phyloP scores from a whole-genome alignment of 2,113 vertebrate species.

The Ceyx cyanopectus region DNA sequence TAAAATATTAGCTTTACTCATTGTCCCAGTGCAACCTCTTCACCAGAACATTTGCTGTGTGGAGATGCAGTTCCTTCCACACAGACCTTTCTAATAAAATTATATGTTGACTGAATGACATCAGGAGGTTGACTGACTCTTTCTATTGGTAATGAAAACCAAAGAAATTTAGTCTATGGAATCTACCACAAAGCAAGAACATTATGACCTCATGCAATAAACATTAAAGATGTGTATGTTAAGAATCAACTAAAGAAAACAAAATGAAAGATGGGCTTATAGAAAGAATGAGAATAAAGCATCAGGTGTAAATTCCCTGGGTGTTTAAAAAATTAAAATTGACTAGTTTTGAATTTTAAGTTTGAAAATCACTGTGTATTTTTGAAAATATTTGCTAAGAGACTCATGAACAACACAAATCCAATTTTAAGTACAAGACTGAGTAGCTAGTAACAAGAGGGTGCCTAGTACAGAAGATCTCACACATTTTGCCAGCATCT shows the following conservation, averaged over 20 bases:
- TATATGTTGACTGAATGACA: not conserved
- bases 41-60: slow-evolving; percentile 33
- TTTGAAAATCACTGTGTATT: not conserved
- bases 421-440: not conserved
- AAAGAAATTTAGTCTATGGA: not conserved
- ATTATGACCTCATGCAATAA: not conserved
- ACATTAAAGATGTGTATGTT: not conserved
- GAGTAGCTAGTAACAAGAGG: not conserved
- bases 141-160: slow-evolving; percentile 28
- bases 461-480: not conserved
- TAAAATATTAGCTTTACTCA: slow-evolving; percentile 67
- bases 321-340: not conserved
- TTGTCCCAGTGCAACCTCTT: slow-evolving; percentile 53
- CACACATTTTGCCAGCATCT: not conserved
- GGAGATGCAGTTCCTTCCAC: not conserved
- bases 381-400: not conserved
- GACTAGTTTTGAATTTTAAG: not conserved
- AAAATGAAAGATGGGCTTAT: not conserved
- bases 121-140: not conserved
- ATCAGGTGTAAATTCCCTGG: not conserved
- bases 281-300: not conserved
- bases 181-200: not conserved
- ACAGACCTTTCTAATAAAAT: slow-evolving; percentile 38
- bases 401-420: not conserved
- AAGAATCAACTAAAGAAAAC: not conserved